Evolutionary conservation across 2,113 vertebrate genomes (phyloP), one percentile per base, ranked within the genome.

Genomic region (Ivindomyrus marchei): DNA sequence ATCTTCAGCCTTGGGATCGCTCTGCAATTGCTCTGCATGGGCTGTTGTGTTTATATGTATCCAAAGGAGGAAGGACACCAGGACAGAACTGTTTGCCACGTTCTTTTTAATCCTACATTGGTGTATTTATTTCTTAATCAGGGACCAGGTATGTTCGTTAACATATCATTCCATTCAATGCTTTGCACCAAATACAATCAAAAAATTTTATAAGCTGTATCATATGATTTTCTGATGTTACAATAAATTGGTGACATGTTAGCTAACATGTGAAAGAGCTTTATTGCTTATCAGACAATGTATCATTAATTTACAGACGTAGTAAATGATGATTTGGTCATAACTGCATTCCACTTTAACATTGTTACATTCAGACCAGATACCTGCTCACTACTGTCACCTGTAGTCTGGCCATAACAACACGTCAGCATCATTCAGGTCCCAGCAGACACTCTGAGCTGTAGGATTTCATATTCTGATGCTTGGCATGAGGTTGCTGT

Each of bases 221-320:
- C 74, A 6, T 80, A 80, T 42, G 5, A 80, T 36, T 5, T 80
- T 42, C 13, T 80, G 74, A 80, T 80, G 15, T 42, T 80, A 42
- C 36, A 80, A 80, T 80, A 80, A 80, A 80, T 3, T 80, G 74
- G 74, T 80, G 11, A 80, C 74, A 74, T 74, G 74, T 80, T 31
- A 42, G 36, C 74, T 80, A 31, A 86, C 45, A 86, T 49, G 47
- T 31, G 31, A 86, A 86, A 11, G 45, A 86, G 8, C 80, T 89
- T 83, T 89, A 89, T 89, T 89, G 89, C 74, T 89, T 84, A 42
- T 89, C 58, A 89, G 27, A 53, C 74, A 84, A 52, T 27, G 80
- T 84, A 84, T 74, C 50, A 53, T 77, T 84, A 47, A 89, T 84
- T 89, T 50, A 84, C 74, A 89, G 47, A 56, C 52, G 0, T 83